Evolutionary conservation across 2,113 vertebrate genomes (phyloP).

Genomic region (Strigops habroptila): DNA sequence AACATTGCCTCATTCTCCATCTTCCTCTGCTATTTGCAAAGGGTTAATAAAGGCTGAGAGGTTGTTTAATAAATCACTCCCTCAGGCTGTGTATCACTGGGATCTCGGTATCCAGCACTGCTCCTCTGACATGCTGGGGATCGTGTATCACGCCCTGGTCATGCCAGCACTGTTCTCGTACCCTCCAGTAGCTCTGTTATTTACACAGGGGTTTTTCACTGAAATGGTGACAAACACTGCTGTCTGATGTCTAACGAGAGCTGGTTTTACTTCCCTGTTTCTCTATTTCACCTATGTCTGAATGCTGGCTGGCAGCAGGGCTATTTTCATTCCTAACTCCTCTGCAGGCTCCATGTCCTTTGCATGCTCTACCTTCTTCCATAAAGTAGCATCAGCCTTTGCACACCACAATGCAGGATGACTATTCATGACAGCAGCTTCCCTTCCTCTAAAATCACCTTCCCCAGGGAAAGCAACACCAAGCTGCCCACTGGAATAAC

Average conservation of each 20-base stretch:
- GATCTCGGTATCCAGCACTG: background rate
- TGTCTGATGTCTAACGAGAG: background rate
- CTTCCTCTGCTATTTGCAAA: background rate
- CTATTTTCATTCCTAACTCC: background rate
- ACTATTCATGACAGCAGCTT: fast-evolving
- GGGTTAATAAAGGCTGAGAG: background rate
- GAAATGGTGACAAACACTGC: background rate
- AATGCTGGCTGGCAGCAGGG: fast-evolving
- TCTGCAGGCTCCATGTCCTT: background rate
- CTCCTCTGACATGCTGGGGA: background rate
- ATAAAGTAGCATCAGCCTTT: background rate
- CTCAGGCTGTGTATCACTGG: background rate
- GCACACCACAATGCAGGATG: fast-evolving
- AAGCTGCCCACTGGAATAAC: background rate
- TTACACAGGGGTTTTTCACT: background rate
- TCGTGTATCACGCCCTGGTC: fast-evolving
- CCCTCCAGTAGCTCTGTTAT: background rate
- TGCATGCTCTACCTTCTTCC: background rate
- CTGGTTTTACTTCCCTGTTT: background rate
- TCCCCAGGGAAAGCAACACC: background rate
- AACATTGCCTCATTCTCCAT: fast-evolving
- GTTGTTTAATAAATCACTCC: background rate
- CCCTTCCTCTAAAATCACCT: background rate
- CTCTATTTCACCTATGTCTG: background rate
- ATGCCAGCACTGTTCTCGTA: fast-evolving